These are phyloP conservation scores for Oryzias woworae DNA, from an alignment of 2,113 vertebrate species.

Conservation along the genomic window DNA sequence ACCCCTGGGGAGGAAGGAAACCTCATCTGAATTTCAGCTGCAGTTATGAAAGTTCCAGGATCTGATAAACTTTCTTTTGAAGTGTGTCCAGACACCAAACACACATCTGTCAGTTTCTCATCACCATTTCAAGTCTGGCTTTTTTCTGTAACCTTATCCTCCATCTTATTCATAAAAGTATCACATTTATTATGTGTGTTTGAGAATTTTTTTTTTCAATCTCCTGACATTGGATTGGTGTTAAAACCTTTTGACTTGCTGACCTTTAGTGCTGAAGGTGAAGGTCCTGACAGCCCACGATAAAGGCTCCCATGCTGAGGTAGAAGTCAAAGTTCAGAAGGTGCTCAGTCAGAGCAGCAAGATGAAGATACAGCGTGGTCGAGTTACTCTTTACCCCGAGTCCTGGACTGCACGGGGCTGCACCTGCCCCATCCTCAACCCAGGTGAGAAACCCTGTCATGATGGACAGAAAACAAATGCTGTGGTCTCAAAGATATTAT, in stretches of 20 bases:
- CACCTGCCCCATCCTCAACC: slow-evolving; percentile 96
- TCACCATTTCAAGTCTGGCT: not conserved
- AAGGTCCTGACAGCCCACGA: slow-evolving; percentile 96
- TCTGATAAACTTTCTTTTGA: slow-evolving; percentile 15
- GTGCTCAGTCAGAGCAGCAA: slow-evolving; percentile 88
- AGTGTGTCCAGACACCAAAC: slow-evolving; percentile 13
- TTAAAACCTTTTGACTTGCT: not conserved
- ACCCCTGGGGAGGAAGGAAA: not conserved
- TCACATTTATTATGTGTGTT: too few relatives aligned
- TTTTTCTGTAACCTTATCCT: not conserved
- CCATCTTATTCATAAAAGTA: too few relatives aligned
- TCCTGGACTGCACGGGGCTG: slow-evolving; percentile 96
- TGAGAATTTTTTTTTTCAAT: too few relatives aligned
- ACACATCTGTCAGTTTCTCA: not conserved
- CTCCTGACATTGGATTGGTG: not conserved
- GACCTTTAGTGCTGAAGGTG: slow-evolving; percentile 86
- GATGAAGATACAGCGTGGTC: slow-evolving; percentile 86
- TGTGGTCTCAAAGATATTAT: too few relatives aligned
- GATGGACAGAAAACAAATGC: not conserved
- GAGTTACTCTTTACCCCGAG: slow-evolving; percentile 89
- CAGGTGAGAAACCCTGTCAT: slow-evolving; percentile 77
- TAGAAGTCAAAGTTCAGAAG: slow-evolving; percentile 95
- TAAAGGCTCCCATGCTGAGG: slow-evolving; percentile 95
- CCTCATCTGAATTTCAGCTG: slow-evolving; percentile 5
- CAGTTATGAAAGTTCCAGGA: not conserved